Conservation (phyloP, 2,113 vertebrate genomes). For the Sakesphorus luctuosus region DNA sequence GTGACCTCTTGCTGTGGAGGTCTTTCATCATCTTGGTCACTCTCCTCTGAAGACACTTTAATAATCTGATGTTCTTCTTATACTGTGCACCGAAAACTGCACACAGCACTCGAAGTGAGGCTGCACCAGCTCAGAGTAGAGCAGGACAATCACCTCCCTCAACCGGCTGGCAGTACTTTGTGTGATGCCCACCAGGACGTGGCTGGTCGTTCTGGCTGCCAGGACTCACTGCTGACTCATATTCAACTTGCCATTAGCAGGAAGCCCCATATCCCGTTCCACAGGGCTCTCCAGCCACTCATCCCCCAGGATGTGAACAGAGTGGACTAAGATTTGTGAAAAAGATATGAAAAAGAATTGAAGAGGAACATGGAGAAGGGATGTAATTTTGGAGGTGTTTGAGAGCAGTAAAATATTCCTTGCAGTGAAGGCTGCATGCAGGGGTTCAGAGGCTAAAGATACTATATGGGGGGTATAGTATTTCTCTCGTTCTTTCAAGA, state of each 20-base stretch:
- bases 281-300: neutral
- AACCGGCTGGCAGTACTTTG: accelerated
- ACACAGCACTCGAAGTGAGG: neutral
- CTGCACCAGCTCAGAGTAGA: neutral
- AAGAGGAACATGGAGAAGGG: neutral
- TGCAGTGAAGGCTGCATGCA: neutral
- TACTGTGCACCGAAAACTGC: neutral
- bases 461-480: accelerated
- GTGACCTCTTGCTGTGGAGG: neutral
- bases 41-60: neutral
- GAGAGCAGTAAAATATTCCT: neutral
- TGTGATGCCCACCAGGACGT: neutral
- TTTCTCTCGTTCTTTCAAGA: neutral
- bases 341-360: neutral
- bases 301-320: neutral
- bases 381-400: neutral
- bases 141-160: neutral
- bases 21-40: neutral
- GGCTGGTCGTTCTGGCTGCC: neutral
- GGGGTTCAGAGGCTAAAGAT: neutral
- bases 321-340: neutral
- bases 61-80: neutral
- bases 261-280: neutral
- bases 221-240: neutral
- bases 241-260: neutral